Percentiles rank a stretch among this genome's conserved stretches.
Evolutionary conservation across 2,797 vertebrate species (phyloP).

Genomic region (Enteromius thamalakanensis): DNA sequence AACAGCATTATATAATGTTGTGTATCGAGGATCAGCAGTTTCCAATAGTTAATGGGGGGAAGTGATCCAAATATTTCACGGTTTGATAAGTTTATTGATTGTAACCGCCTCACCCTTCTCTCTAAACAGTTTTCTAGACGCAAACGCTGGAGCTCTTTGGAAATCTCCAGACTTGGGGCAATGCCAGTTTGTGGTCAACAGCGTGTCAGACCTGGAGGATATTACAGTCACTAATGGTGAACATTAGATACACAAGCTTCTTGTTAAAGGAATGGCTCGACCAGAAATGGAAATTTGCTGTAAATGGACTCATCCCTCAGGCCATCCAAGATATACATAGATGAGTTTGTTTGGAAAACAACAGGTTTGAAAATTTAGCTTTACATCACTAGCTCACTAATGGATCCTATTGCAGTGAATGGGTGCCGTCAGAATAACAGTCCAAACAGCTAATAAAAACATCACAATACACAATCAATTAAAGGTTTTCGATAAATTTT

Average conservation of each 20-base stretch:
- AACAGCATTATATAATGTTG: not conserved
- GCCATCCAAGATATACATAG: not conserved
- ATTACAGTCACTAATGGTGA: slow-evolving; percentile 72
- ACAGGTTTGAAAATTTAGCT: too few species aligned
- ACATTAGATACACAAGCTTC: slow-evolving; percentile 36
- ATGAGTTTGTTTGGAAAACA: not conserved
- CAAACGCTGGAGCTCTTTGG: slow-evolving; percentile 65
- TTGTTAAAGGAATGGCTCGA: not conserved
- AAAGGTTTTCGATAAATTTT: too few species aligned
- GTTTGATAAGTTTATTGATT: slow-evolving; percentile 38
- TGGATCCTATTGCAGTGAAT: not conserved
- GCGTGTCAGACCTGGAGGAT: slow-evolving; percentile 71
- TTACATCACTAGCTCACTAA: not conserved
- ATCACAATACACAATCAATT: not conserved
- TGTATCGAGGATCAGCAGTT: not conserved
- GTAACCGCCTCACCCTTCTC: not conserved
- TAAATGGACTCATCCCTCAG: not conserved
- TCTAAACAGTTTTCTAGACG: slow-evolving; percentile 68
- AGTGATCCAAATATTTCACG: slow-evolving; percentile 5
- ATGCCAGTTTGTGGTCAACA: slow-evolving; percentile 71
- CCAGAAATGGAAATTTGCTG: not conserved
- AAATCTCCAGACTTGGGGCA: slow-evolving; percentile 62
- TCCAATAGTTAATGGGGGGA: not conserved
- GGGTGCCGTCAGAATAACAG: not conserved
- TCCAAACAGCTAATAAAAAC: not conserved